Conservation (phyloP, 2,888 invertebrate genomes). For the Euzophera pinguis region DNA sequence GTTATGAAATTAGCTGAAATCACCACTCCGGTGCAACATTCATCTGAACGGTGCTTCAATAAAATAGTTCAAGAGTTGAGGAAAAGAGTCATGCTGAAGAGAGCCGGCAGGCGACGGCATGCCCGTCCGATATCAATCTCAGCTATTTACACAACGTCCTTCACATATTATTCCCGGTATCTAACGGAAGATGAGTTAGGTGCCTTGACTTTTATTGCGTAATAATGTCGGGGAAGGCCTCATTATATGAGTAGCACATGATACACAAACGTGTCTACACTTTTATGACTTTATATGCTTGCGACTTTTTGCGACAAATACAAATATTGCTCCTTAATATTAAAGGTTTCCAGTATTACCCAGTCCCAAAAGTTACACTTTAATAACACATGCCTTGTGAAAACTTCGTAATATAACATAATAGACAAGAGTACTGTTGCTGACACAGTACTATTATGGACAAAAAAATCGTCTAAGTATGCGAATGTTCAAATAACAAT, state of each 20-base stretch:
- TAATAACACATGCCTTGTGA: too few relatives aligned
- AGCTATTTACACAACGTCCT: conserved; percentile 67
- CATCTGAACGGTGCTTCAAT: conserved; percentile 27
- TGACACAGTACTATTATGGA: too few relatives aligned
- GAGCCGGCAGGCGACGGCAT: conserved; percentile 41
- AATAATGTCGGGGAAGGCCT: background rate
- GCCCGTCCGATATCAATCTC: conserved; percentile 76
- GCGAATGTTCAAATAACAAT: too few relatives aligned
- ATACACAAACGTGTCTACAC: too few relatives aligned
- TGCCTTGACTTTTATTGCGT: conserved; percentile 30
- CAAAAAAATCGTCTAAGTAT: too few relatives aligned
- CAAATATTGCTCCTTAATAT: too few relatives aligned
- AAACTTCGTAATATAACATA: too few relatives aligned
- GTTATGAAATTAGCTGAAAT: conserved; percentile 75
- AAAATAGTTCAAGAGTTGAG: conserved; percentile 22
- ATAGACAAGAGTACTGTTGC: too few relatives aligned
- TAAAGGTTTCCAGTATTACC: too few relatives aligned
- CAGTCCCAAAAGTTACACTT: too few relatives aligned
- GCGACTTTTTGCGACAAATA: too few relatives aligned
- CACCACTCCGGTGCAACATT: conserved; percentile 47
- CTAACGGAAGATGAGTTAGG: conserved; percentile 30
- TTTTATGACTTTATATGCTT: too few relatives aligned
- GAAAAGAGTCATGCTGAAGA: conserved; percentile 49
- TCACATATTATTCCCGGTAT: conserved; percentile 19
- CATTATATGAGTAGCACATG: background rate